Evolutionary conservation across 2,888 invertebrate species (phyloP).

Genomic region (Ichneumoninae sp.): DNA sequence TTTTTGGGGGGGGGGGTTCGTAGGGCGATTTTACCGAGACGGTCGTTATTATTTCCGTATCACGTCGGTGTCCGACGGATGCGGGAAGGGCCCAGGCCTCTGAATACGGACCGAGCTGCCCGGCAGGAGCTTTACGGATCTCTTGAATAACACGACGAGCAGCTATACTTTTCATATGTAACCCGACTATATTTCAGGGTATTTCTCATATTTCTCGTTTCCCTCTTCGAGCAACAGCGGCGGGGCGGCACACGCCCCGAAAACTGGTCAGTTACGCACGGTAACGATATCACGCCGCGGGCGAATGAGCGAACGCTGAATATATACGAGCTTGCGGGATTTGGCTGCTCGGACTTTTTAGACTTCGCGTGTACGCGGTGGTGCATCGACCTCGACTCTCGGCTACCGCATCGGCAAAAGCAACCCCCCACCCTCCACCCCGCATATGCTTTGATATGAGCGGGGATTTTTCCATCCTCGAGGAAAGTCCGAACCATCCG

Average conservation of each 20-base stretch:
- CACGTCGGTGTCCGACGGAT: conserved; percentile 67
- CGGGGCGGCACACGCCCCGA: conserved; percentile 37
- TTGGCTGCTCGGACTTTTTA: conserved; percentile 60
- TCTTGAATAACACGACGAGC: not conserved
- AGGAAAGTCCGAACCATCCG: not conserved
- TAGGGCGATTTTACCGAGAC: conserved; percentile 45
- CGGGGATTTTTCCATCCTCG: conserved; percentile 7
- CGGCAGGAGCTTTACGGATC: conserved; percentile 22
- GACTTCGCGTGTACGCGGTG: conserved; percentile 10
- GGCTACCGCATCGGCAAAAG: conserved; percentile 57
- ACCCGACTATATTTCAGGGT: conserved; percentile 65
- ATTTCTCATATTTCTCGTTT: conserved; percentile 61
- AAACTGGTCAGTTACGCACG: conserved; percentile 55
- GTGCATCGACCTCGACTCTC: conserved; percentile 40
- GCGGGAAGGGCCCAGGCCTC: conserved; percentile 49
- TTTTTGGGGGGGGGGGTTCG: conserved; percentile 43
- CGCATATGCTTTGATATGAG: conserved; percentile 58
- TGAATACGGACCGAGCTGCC: not conserved
- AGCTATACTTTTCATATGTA: conserved; percentile 33
- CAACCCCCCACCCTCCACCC: conserved; percentile 31
- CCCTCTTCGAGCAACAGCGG: conserved; percentile 23
- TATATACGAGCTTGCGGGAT: conserved; percentile 65
- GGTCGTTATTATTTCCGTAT: conserved; percentile 77
- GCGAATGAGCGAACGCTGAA: conserved; percentile 50
- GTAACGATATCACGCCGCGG: conserved; percentile 66